phyloP scores from a whole-genome alignment of 2,797 vertebrate genomes.

The Clarias pachynema region DNA sequence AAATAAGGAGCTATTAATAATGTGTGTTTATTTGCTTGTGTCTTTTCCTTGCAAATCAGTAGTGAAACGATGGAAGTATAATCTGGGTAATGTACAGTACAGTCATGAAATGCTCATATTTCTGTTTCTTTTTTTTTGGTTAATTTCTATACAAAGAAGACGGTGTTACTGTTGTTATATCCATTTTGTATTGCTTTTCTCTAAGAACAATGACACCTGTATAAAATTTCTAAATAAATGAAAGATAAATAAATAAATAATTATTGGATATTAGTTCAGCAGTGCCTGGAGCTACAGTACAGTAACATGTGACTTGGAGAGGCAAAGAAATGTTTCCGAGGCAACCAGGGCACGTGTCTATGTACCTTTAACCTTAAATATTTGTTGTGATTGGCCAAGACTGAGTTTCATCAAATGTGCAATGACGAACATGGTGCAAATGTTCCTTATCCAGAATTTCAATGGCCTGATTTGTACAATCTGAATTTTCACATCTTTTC shows the following conservation, averaged over 20 bases:
- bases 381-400: slow-evolving; percentile 15
- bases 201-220: not conserved
- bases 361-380: slow-evolving; percentile 18
- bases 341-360: not conserved
- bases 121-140: not conserved
- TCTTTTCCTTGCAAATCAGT: not conserved
- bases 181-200: not conserved
- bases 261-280: not conserved
- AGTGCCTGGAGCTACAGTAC: not conserved
- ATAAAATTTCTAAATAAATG: not conserved
- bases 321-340: not conserved
- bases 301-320: not conserved
- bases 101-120: not conserved
- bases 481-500: not conserved
- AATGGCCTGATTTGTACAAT: not conserved
- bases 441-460: not conserved
- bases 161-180: not conserved
- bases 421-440: not conserved
- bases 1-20: not conserved
- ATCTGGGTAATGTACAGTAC: not conserved
- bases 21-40: not conserved
- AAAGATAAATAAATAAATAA: not conserved
- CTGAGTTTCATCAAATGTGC: not conserved
- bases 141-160: not conserved
- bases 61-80: not conserved